These are phyloP conservation scores for Neodiprion lecontei DNA, from an alignment of 1,140 invertebrate species.

Conservation along the genomic window DNA sequence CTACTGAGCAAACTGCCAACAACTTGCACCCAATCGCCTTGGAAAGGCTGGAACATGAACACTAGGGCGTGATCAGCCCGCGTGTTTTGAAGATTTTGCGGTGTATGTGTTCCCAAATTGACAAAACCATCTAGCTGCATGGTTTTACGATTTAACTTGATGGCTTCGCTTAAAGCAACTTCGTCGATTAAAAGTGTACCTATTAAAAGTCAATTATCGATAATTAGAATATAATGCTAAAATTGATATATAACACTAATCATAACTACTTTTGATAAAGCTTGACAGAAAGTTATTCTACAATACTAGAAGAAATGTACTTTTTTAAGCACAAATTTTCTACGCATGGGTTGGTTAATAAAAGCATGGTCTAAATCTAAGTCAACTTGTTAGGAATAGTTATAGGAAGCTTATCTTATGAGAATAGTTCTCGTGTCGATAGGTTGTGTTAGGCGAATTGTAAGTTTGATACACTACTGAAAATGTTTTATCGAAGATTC, in stretches of 20 bases:
- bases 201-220: background rate
- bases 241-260: no score
- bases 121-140: slow-evolving; percentile 33
- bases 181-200: slow-evolving; percentile 19
- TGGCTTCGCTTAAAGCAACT: slow-evolving; percentile 18
- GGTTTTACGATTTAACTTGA: slow-evolving; percentile 26
- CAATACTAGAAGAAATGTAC: background rate
- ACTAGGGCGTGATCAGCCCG: slow-evolving; percentile 43
- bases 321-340: background rate
- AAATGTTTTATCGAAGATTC: no score
- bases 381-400: background rate
- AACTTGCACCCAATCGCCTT: slow-evolving; percentile 36
- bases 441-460: no score
- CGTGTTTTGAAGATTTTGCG: slow-evolving; percentile 27
- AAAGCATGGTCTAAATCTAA: background rate
- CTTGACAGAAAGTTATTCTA: no score
- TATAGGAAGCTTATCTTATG: no score
- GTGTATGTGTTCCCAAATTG: slow-evolving; percentile 39
- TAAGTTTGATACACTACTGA: no score
- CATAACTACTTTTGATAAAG: no score
- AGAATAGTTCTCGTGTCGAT: no score
- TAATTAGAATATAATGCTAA: no score
- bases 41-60: slow-evolving; percentile 46
- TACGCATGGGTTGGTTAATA: background rate
- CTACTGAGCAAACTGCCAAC: slow-evolving; percentile 31